These are phyloP conservation scores for Mantis religiosa DNA, from an alignment of 2,888 invertebrate genomes.

Conservation along the genomic window DNA sequence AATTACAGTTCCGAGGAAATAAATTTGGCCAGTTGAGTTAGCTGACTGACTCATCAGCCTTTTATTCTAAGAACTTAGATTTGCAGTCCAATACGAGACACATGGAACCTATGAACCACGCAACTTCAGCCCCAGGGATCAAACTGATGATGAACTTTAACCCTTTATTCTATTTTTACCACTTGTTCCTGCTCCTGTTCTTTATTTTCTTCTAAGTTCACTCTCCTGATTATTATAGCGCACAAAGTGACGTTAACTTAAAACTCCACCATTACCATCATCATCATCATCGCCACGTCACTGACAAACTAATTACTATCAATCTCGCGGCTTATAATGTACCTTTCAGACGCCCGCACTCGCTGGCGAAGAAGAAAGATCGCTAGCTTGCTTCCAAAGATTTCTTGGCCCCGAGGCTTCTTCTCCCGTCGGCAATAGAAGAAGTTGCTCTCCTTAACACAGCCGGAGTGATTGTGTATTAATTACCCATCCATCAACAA, in stretches of 20 bases:
- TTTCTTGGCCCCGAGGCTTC: neutral
- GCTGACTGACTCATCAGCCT: no score
- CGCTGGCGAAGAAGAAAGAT: neutral
- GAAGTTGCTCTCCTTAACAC: neutral
- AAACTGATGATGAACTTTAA: no score
- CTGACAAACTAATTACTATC: conserved; percentile 14
- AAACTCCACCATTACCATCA: neutral
- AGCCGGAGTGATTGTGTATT: conserved; percentile 25
- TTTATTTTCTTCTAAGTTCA: neutral
- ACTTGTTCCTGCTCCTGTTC: neutral
- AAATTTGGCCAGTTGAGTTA: no score
- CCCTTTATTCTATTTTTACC: no score
- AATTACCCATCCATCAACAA: conserved; percentile 28
- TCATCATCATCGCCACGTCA: neutral
- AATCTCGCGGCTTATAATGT: conserved; percentile 13
- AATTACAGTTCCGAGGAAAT: no score
- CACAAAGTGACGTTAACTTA: neutral
- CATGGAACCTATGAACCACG: no score
- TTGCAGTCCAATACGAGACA: no score
- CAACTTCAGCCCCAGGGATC: no score
- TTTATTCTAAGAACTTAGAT: no score
- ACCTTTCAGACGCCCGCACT: neutral
- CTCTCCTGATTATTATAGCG: neutral
- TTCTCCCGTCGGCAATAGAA: neutral
- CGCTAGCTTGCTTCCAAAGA: neutral